Evolutionary conservation across 1,140 invertebrate genomes (phyloP).

Genomic region (Homarus americanus): DNA sequence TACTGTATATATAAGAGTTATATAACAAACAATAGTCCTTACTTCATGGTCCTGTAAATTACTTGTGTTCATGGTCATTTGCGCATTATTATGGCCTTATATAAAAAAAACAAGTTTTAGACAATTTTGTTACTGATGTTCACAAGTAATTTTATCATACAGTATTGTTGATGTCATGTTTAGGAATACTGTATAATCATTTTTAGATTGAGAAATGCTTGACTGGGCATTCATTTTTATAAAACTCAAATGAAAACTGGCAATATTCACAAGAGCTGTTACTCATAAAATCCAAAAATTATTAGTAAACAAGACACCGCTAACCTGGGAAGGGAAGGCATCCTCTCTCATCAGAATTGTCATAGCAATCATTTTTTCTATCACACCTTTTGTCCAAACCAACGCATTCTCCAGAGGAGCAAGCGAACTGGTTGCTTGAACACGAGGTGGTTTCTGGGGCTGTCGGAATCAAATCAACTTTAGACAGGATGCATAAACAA

Average conservation of each 20-base stretch:
- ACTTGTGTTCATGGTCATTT: no score
- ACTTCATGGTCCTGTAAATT: no score
- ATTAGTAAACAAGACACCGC: constrained; percentile 26
- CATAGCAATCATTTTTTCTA: constrained; percentile 76
- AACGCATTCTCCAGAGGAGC: constrained; percentile 69
- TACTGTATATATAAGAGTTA: no score
- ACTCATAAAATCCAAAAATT: not conserved
- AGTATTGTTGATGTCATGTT: not conserved
- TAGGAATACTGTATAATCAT: not conserved
- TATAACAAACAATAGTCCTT: no score
- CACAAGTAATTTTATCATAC: no score
- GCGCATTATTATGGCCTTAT: no score
- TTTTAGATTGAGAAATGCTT: not conserved
- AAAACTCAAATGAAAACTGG: no score
- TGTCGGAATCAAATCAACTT: constrained; percentile 56
- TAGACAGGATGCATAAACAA: constrained; percentile 31
- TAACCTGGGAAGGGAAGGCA: constrained; percentile 75
- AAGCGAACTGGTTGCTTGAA: constrained; percentile 53
- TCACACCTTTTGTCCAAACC: constrained; percentile 72
- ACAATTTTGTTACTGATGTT: no score
- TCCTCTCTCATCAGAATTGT: constrained; percentile 76
- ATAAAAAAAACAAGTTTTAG: no score
- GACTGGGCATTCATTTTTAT: not conserved
- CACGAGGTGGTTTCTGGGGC: not conserved
- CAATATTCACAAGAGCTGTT: no score